These are phyloP conservation scores for Formica exsecta DNA, from an alignment of 1,140 invertebrate species.

Conservation along the genomic window DNA sequence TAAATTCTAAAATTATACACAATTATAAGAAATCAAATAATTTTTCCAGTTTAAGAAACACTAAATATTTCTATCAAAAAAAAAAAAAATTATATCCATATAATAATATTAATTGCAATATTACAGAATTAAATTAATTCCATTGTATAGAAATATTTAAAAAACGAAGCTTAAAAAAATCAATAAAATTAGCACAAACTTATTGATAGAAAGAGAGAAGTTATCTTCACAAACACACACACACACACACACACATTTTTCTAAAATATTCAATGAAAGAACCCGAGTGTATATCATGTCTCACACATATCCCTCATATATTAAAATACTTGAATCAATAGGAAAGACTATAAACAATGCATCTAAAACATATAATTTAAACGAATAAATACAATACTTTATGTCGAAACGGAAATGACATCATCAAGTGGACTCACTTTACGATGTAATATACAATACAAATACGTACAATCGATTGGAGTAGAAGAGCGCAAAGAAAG, in stretches of 20 bases:
- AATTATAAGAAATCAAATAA: constrained; percentile 21
- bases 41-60: neutral
- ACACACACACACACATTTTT: too few species aligned
- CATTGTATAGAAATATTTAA: too few species aligned
- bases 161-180: too few species aligned
- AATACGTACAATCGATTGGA: constrained; percentile 35
- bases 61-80: neutral
- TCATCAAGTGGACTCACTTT: constrained; percentile 35
- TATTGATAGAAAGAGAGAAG: too few species aligned
- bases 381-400: neutral
- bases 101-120: neutral
- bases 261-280: too few species aligned
- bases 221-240: too few species aligned
- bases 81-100: neutral
- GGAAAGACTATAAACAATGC: neutral
- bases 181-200: too few species aligned
- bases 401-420: constrained; percentile 28
- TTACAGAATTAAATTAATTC: neutral
- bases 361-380: neutral
- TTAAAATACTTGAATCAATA: too few species aligned
- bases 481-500: constrained; percentile 44
- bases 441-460: constrained; percentile 8
- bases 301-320: too few species aligned
- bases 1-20: neutral
- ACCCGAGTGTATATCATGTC: too few species aligned